Percentiles rank a stretch among this genome's conserved stretches.
Conservation (phyloP, 2,888 invertebrate species). For the Lasioglossum morio region DNA sequence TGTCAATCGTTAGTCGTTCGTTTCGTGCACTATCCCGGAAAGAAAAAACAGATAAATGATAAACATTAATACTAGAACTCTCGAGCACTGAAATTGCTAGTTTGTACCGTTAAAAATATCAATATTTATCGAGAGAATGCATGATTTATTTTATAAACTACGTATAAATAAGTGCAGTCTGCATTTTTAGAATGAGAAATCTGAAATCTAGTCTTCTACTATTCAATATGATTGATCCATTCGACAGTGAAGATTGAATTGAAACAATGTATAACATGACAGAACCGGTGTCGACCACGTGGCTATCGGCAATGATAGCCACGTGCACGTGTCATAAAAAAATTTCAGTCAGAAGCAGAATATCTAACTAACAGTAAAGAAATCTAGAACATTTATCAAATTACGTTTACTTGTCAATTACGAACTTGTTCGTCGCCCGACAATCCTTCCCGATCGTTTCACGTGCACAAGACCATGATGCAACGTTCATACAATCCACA, state of each 20-base stretch:
- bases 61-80: neutral
- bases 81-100: neutral
- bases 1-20: neutral
- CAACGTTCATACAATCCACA: neutral
- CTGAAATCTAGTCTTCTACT: neutral
- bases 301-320: neutral
- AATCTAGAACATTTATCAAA: neutral
- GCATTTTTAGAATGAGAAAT: neutral
- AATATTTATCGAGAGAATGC: neutral
- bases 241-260: neutral
- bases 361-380: neutral
- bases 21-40: neutral
- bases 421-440: neutral
- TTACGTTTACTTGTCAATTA: neutral
- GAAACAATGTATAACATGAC: neutral
- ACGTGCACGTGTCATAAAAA: neutral
- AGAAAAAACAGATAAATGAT: neutral
- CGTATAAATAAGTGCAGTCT: too few relatives aligned
- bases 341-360: neutral
- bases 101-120: neutral
- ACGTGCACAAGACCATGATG: neutral
- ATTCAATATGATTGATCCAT: neutral
- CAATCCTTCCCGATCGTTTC: neutral
- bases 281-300: neutral
- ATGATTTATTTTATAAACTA: neutral